Evolutionary conservation across 2,888 invertebrate genomes (phyloP).

Genomic region (Nasonovia ribisnigri): DNA sequence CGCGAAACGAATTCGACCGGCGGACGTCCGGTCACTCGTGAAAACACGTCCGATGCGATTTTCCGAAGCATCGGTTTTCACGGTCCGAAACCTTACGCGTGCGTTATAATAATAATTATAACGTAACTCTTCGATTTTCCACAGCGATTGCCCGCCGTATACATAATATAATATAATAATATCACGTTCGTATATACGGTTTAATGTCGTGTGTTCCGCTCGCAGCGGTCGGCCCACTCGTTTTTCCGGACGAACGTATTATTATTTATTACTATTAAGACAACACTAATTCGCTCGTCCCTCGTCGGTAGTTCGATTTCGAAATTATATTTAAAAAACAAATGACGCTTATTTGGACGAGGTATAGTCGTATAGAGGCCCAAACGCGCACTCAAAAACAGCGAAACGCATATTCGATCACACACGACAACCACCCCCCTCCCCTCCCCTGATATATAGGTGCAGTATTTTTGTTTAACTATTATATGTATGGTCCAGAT

Average conservation of each 20-base stretch:
- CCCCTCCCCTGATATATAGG: too few relatives aligned
- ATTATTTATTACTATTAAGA: not conserved
- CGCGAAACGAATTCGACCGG: slow-evolving; percentile 20
- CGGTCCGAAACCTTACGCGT: slow-evolving; percentile 35
- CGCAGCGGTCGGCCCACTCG: not conserved
- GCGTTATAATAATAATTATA: not conserved
- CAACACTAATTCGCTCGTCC: not conserved
- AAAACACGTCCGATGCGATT: slow-evolving; percentile 53
- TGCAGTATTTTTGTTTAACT: not conserved
- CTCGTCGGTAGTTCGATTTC: not conserved
- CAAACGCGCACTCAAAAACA: not conserved
- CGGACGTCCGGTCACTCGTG: slow-evolving; percentile 56
- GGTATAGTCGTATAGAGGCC: not conserved
- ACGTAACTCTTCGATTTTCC: slow-evolving; percentile 46
- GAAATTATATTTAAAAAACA: not conserved
- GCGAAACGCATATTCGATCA: not conserved
- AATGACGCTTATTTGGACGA: not conserved
- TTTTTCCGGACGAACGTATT: not conserved
- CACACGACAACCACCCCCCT: too few relatives aligned
- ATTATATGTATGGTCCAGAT: not conserved
- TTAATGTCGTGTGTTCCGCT: not conserved
- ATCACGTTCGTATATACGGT: not conserved
- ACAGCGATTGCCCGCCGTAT: too few relatives aligned
- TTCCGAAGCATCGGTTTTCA: slow-evolving; percentile 57
- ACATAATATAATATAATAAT: not conserved